These are phyloP conservation scores for Mesaphorura yosii DNA, from an alignment of 1,140 invertebrate species.

Conservation along the genomic window DNA sequence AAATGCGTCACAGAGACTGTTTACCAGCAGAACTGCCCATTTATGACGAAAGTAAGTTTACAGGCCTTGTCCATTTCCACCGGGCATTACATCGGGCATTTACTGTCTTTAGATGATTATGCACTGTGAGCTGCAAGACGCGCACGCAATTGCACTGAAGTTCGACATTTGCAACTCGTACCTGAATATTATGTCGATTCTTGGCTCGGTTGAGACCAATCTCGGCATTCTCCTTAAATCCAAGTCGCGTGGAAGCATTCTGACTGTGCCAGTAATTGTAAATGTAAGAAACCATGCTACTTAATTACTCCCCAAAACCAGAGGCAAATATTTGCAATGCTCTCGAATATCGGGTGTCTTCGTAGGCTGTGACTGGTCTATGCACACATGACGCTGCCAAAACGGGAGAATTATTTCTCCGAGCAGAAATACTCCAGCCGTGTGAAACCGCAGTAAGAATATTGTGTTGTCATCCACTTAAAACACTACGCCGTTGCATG, in stretches of 20 bases:
- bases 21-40: slow-evolving; percentile 8
- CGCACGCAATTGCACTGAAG: slow-evolving; percentile 1
- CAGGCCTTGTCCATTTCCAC: not conserved
- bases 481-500: too few species aligned
- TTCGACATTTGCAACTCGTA: slow-evolving; percentile 10
- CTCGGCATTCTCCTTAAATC: not conserved
- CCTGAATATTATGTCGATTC: slow-evolving; percentile 9
- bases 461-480: too few species aligned
- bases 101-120: slow-evolving; percentile 5
- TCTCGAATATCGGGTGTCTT: too few species aligned
- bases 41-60: slow-evolving; percentile 4
- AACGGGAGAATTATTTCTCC: slow-evolving; percentile 7
- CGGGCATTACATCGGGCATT: not conserved
- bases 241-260: not conserved
- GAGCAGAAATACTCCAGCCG: slow-evolving; percentile 14
- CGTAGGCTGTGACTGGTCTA: slow-evolving; percentile 2
- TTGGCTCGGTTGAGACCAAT: slow-evolving; percentile 3
- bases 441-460: slow-evolving; percentile 6
- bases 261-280: slow-evolving; percentile 3
- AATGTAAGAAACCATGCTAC: too few species aligned
- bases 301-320: too few species aligned
- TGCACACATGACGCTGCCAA: not conserved
- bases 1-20: slow-evolving; percentile 12
- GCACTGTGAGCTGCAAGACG: slow-evolving; percentile 3
- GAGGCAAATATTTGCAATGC: too few species aligned